Conservation (phyloP, 2,797 vertebrate genomes). For the Eidolon dupreanum region DNA sequence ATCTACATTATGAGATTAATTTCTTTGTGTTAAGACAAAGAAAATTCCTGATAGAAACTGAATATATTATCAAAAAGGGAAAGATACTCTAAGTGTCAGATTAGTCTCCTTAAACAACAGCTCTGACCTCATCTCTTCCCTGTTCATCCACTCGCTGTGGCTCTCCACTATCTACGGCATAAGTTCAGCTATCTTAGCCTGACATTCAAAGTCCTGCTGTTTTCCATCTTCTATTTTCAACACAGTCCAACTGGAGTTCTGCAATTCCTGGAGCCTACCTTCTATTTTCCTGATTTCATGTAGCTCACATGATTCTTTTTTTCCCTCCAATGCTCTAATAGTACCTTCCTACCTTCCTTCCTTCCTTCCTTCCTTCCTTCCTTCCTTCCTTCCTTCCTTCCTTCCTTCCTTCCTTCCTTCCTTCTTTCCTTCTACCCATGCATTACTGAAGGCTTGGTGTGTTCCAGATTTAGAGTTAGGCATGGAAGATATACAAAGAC, state of each 20-base stretch:
- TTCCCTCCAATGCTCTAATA: background rate
- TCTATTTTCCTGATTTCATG: background rate
- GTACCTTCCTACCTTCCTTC: too few species aligned
- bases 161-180: background rate
- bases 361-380: background rate
- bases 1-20: background rate
- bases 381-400: background rate
- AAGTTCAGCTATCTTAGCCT: background rate
- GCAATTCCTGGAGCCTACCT: background rate
- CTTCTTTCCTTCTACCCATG: background rate
- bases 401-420: too few species aligned
- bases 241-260: background rate
- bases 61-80: background rate
- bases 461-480: background rate
- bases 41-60: background rate
- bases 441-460: background rate
- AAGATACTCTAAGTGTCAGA: background rate
- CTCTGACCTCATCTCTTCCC: background rate
- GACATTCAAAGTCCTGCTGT: background rate
- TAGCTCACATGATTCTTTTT: background rate
- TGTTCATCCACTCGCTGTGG: background rate
- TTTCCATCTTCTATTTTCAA: background rate
- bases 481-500: background rate
- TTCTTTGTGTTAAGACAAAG: constrained; percentile 13
- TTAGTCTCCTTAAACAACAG: background rate